Conservation (phyloP, 2,888 invertebrate genomes). For the Hyles lineata region DNA sequence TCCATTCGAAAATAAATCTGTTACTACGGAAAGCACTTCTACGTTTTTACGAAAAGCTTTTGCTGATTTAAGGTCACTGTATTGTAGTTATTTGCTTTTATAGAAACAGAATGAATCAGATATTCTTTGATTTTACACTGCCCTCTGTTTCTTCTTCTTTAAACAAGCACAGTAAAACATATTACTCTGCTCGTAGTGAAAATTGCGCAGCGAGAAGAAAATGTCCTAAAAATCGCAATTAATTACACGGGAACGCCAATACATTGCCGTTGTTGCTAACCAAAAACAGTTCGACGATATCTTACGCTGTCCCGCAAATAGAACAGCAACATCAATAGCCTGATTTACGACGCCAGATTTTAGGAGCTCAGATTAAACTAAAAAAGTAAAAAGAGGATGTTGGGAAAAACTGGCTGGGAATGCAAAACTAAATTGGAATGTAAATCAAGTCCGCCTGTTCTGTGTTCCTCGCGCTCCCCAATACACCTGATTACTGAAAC, state of each 20-base stretch:
- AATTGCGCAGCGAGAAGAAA: too few relatives aligned
- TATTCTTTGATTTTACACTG: too few relatives aligned
- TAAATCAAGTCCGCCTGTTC: slow-evolving; percentile 76
- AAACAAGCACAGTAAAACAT: too few relatives aligned
- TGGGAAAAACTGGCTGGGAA: slow-evolving; percentile 62
- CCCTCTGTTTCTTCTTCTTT: too few relatives aligned
- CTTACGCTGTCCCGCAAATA: slow-evolving; percentile 7
- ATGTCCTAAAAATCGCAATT: too few relatives aligned
- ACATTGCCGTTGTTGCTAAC: neutral
- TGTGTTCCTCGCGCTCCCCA: slow-evolving; percentile 63
- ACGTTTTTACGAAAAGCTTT: too few relatives aligned
- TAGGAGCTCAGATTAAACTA: slow-evolving; percentile 40
- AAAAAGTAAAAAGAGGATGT: slow-evolving; percentile 32
- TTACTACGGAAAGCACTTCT: too few relatives aligned
- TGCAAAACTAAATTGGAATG: slow-evolving; percentile 76
- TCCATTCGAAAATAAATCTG: too few relatives aligned
- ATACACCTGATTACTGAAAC: slow-evolving; percentile 73
- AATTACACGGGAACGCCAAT: neutral
- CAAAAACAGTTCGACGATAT: neutral
- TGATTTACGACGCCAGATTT: slow-evolving; percentile 32
- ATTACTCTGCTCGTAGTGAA: too few relatives aligned
- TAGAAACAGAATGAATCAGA: too few relatives aligned
- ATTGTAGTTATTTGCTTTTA: too few relatives aligned
- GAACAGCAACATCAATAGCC: slow-evolving; percentile 7
- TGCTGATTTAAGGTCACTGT: too few relatives aligned